Conservation (phyloP, 1,140 invertebrate species). For the Listronotus oregonensis region DNA sequence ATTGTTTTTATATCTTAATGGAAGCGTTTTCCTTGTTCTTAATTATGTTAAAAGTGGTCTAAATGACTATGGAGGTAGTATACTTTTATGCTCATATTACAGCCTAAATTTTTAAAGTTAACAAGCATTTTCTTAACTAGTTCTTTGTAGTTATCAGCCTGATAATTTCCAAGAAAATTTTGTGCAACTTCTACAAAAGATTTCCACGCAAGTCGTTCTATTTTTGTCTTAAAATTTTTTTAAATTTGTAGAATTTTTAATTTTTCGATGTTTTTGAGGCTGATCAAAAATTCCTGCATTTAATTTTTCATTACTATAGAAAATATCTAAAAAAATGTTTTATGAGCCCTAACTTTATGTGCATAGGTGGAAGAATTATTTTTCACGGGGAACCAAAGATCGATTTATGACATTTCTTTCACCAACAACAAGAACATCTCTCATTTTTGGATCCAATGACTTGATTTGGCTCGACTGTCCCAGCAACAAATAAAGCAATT, state of each 20-base stretch:
- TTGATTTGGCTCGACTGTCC: too few species aligned
- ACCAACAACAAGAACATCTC: too few species aligned
- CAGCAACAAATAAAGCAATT: too few species aligned
- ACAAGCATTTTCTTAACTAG: conserved; percentile 33
- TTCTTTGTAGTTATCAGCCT: conserved; percentile 35
- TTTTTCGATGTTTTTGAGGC: conserved; percentile 25
- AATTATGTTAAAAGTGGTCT: conserved; percentile 34
- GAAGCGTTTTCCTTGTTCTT: conserved; percentile 31
- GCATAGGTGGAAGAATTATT: too few species aligned
- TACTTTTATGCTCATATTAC: conserved; percentile 42
- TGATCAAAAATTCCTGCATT: conserved; percentile 37
- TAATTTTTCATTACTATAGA: conserved; percentile 26
- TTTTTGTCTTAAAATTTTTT: conserved; percentile 13
- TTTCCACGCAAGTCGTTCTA: conserved; percentile 19
- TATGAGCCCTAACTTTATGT: too few species aligned
- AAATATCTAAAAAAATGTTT: conserved; percentile 30
- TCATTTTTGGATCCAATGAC: too few species aligned
- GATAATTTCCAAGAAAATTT: conserved; percentile 43
- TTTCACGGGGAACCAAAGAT: not conserved
- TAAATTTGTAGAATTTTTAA: conserved; percentile 9
- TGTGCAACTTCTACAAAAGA: conserved; percentile 22
- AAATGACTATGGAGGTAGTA: conserved; percentile 33
- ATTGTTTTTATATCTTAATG: too few species aligned
- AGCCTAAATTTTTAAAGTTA: conserved; percentile 37
- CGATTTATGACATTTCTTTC: too few species aligned